These are phyloP conservation scores for Garrulus glandarius DNA, from an alignment of 2,797 vertebrate genomes.

Conservation along the genomic window DNA sequence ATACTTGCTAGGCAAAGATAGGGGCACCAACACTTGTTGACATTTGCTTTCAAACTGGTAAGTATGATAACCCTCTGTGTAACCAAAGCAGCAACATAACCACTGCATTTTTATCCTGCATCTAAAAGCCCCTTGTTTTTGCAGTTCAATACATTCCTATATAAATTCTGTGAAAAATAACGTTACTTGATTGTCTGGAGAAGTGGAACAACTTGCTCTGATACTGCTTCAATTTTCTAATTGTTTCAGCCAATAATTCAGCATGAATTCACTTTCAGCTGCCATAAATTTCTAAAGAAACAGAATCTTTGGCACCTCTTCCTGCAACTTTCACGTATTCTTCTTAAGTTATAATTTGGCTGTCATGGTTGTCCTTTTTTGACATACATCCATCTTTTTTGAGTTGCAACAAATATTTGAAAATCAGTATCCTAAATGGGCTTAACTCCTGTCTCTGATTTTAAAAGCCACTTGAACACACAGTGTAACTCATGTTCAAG, in stretches of 20 bases:
- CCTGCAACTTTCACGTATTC: neutral
- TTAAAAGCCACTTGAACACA: neutral
- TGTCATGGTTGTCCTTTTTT: neutral
- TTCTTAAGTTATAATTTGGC: neutral
- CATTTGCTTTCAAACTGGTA: conserved; percentile 19
- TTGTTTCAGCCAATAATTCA: neutral
- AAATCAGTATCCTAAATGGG: neutral
- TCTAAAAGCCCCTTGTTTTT: conserved; percentile 12
- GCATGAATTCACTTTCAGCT: neutral
- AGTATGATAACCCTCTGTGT: neutral
- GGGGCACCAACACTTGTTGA: conserved; percentile 16
- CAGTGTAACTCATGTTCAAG: neutral
- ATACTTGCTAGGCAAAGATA: neutral
- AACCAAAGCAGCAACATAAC: neutral
- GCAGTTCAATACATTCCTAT: neutral
- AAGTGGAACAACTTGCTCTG: neutral
- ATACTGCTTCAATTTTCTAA: conserved; percentile 4
- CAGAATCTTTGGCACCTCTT: neutral
- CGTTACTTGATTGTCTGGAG: neutral
- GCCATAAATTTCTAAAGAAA: neutral
- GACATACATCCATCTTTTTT: neutral
- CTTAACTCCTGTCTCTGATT: neutral
- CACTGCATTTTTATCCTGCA: neutral
- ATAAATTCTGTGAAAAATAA: conserved; percentile 18
- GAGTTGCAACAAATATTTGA: neutral